These are phyloP conservation scores for Trogon surrucura DNA, from an alignment of 2,113 vertebrate species.

Conservation along the genomic window DNA sequence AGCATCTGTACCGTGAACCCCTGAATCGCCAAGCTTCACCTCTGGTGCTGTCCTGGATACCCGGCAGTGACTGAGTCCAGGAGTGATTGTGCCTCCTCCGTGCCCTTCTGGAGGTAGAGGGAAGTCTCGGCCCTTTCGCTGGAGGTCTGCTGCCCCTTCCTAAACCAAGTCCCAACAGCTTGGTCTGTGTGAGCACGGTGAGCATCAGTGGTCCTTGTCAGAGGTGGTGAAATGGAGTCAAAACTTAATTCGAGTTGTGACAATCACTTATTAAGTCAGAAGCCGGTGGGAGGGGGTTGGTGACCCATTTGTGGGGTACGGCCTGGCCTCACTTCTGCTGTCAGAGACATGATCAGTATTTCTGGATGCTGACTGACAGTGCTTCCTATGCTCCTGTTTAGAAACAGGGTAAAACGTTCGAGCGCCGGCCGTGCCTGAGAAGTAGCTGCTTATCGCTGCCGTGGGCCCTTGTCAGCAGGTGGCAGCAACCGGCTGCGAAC, in stretches of 20 bases:
- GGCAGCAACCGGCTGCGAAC: neutral
- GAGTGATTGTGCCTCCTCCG: fast-evolving
- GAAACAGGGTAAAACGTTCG: fast-evolving
- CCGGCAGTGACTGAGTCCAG: fast-evolving
- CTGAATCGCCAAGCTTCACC: neutral
- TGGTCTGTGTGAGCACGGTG: fast-evolving
- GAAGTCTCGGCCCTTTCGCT: neutral
- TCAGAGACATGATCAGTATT: fast-evolving
- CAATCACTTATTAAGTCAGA: fast-evolving
- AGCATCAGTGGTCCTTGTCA: too few relatives aligned
- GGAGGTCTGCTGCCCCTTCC: neutral
- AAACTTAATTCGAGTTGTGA: fast-evolving
- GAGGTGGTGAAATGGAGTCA: too few relatives aligned
- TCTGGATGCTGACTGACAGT: fast-evolving
- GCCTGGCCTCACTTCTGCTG: neutral
- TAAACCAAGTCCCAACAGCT: fast-evolving
- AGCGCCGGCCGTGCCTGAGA: fast-evolving
- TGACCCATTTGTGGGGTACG: fast-evolving
- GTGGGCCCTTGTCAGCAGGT: neutral
- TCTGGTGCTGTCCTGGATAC: neutral
- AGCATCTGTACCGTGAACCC: neutral
- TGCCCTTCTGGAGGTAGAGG: neutral
- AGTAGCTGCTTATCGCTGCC: fast-evolving
- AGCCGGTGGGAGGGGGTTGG: neutral
- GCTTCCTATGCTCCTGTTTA: fast-evolving